Evolutionary conservation across 2,113 vertebrate genomes (phyloP).

Genomic region (Vulpes vulpes): DNA sequence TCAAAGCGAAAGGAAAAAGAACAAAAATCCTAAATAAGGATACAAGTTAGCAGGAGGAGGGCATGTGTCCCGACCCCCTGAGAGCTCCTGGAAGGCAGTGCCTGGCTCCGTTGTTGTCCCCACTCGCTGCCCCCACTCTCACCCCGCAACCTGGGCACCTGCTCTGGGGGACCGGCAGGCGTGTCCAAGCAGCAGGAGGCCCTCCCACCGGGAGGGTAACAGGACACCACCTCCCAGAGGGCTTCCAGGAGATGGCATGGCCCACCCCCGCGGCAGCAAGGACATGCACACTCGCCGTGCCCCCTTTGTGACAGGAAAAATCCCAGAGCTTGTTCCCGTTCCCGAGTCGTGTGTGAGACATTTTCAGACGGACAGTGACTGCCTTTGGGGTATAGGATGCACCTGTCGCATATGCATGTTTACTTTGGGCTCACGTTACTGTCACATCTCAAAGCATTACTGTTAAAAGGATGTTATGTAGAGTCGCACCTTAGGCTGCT

Average conservation of each 20-base stretch:
- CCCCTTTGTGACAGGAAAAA: not conserved
- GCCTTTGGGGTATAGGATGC: not conserved
- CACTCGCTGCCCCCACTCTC: rapidly evolving
- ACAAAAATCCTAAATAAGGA: not conserved
- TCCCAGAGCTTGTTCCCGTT: not conserved
- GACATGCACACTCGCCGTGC: not conserved
- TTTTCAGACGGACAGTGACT: no score
- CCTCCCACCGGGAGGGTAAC: not conserved
- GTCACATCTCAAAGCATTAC: no score
- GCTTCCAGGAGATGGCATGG: not conserved
- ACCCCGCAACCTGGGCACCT: not conserved
- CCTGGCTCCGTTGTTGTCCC: not conserved
- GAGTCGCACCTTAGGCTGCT: no score
- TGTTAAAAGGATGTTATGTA: not conserved
- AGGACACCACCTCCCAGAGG: not conserved
- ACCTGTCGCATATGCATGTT: not conserved
- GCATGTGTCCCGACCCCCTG: not conserved
- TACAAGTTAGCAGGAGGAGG: not conserved
- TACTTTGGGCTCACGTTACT: not conserved
- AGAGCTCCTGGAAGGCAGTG: not conserved
- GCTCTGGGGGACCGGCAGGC: not conserved
- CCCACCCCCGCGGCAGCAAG: not conserved
- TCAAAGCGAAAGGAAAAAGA: not conserved
- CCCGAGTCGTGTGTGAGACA: not conserved
- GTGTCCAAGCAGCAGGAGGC: not conserved